phyloP scores from a whole-genome alignment of 2,797 vertebrate species.

The Botia kubotai region DNA sequence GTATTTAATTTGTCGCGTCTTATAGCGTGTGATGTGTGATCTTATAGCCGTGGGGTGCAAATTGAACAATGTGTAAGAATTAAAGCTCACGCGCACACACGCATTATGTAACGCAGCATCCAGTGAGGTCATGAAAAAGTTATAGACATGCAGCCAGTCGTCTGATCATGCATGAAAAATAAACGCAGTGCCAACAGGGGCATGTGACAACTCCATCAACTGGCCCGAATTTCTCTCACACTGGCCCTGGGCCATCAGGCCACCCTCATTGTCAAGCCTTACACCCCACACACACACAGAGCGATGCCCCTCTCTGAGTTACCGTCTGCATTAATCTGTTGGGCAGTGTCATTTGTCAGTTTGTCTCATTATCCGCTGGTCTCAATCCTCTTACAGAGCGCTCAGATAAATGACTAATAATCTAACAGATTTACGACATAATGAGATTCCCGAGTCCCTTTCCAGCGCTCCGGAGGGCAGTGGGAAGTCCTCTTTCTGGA shows the following conservation, averaged over 20 bases:
- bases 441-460: constrained; percentile 45
- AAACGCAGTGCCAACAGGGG: neutral
- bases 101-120: neutral
- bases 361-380: constrained; percentile 51
- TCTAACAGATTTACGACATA: constrained; percentile 55
- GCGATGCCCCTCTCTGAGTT: constrained; percentile 10
- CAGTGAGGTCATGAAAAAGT: neutral
- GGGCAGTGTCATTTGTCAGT: constrained; percentile 53
- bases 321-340: constrained; percentile 40
- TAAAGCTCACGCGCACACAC: neutral
- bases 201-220: neutral
- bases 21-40: neutral
- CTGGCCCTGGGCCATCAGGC: neutral
- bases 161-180: neutral
- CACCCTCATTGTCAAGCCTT: neutral
- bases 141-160: neutral
- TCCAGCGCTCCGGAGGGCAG: constrained; percentile 13
- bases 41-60: too few species aligned
- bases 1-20: constrained; percentile 9
- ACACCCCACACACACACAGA: neutral
- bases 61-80: neutral
- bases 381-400: constrained; percentile 40
- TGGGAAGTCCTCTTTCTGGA: constrained; percentile 35
- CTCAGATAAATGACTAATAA: constrained; percentile 58
- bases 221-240: neutral